Base-by-base conservation (phyloP, 2,113 vertebrate genomes). In the Gasterosteus nipponicus region DNA sequence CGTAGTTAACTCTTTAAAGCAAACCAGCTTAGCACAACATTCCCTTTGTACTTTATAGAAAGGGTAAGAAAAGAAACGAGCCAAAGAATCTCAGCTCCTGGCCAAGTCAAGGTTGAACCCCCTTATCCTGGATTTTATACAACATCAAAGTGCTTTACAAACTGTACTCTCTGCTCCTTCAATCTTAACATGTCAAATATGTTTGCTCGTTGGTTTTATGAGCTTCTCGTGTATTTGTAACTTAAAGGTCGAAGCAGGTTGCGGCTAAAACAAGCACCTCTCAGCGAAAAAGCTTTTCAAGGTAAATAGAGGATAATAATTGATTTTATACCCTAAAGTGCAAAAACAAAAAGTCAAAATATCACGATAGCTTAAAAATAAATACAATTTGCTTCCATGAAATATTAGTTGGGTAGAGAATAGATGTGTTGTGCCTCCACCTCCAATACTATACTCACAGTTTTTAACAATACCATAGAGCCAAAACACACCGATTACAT, bases 401-500 rank as follows among this genome's bases (percentile, higher is more conserved):
- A 66, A 57, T 22, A 35, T 7, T n/a, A 49, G 10, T 46, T 35
- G 2, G 47, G 33, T 61, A 6, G 31, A 51, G 35, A 64, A 57
- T 58, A 12, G 53, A 69, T 31, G 46, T 56, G 53, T 65, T 31
- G 46, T 56, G 3, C 8, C 9, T 61, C 46, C 46, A 42, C 11
- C 22, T 18, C 29, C 56, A 63, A 56, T 29, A 59, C 12, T 15
- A 31, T 51, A 44, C 29, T 9, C 18, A 38, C 33, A 29, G 29
- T 47, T 19, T 29, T 71, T 12, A 64, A 63, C 39, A 11, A 14
- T 41, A 39, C 33, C 65, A 35, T 39, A 15, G 12, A 77, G 41
- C 57, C 14, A 66, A 65, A 42, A 75, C 31, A 42, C 19, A 60
- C 56, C 58, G 39, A 72, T 80, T 31, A 72, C 67, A 39, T 56